Evolutionary conservation across 1,140 invertebrate genomes (phyloP), one percentile per base, ranked within the genome.

Genomic region (Hypothenemus hampei): DNA sequence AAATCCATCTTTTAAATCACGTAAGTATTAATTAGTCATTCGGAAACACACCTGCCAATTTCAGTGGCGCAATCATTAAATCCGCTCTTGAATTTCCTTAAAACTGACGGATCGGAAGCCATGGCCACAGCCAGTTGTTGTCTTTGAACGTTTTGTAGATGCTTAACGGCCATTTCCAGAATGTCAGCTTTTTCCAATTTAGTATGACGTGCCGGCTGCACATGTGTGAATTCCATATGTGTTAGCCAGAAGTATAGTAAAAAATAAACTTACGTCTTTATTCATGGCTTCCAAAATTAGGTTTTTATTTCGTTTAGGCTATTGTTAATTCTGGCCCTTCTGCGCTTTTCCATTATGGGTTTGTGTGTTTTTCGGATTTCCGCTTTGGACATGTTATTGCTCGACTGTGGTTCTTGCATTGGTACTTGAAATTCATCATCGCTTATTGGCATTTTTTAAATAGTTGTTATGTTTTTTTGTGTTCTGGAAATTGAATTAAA

Each of bases 161-260:
- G 90, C 69, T 93, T 93, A 11, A 97, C 93, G 0, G 94, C 94
- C 86, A 97, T 91, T 73, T 98, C 94, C 40, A 97, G 75, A 49
- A 97, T 97, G 68, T 97, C 94, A 0, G 95, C 94, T 73, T 98
- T 98, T 71, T 97, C 95, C 24, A 97, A 72, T 70, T 97, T 97
- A 3, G 91, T 91, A 72, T 94, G 92, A 61, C 91, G 79, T 24
- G 91, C 84, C 29, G 88, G 89, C 90, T 93, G 15, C 4, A 22
- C 10, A 46, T 15, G 31, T 11, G 26, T 31, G 19, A 8, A 13
- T 39, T 3, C 5, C 13, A 16, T 39, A 18, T 15, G 5, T 15
- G 18, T 5, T n/a, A 39, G 36, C 13, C 0, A 13, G n/a, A 16
- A 39, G n/a, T 4, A 15, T 10, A n/a, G 1, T 8, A 37, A 37